Percentiles rank a stretch among this genome's conserved stretches.
Conservation (phyloP, 2,797 vertebrate genomes). For the Tympanoctomys barrerae region DNA sequence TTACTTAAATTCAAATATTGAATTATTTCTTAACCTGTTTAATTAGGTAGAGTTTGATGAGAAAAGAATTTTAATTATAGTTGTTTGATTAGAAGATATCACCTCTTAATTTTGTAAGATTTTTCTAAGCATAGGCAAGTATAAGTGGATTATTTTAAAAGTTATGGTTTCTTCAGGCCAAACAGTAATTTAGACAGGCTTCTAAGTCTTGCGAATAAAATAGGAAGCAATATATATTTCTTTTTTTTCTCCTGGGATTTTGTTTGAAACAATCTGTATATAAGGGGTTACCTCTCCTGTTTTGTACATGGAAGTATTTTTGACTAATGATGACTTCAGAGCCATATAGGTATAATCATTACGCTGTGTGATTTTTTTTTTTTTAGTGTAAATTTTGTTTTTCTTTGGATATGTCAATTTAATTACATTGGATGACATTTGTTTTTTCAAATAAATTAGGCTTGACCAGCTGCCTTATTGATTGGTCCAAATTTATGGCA, state of each 20-base stretch:
- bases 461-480: constrained; percentile 72
- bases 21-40: background rate
- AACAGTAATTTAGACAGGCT: constrained; percentile 42
- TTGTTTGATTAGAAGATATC: constrained; percentile 40
- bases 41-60: background rate
- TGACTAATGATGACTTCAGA: constrained; percentile 20
- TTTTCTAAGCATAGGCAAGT: background rate
- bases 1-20: constrained; percentile 46
- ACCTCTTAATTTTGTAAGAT: constrained; percentile 34
- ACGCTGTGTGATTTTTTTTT: background rate
- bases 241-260: constrained; percentile 25
- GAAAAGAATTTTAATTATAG: constrained; percentile 22
- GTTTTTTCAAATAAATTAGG: constrained; percentile 63
- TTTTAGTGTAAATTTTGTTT: constrained; percentile 54
- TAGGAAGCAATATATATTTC: constrained; percentile 42
- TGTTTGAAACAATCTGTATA: background rate
- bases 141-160: constrained; percentile 44
- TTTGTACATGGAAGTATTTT: constrained; percentile 1
- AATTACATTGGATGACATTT: constrained; percentile 61
- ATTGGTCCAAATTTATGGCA: constrained; percentile 77
- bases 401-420: constrained; percentile 32
- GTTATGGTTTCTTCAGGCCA: constrained; percentile 8
- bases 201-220: constrained; percentile 37
- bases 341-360: background rate
- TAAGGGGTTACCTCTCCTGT: background rate